Conservation (phyloP, 1,140 invertebrate genomes). For the Drosophila truncata region DNA sequence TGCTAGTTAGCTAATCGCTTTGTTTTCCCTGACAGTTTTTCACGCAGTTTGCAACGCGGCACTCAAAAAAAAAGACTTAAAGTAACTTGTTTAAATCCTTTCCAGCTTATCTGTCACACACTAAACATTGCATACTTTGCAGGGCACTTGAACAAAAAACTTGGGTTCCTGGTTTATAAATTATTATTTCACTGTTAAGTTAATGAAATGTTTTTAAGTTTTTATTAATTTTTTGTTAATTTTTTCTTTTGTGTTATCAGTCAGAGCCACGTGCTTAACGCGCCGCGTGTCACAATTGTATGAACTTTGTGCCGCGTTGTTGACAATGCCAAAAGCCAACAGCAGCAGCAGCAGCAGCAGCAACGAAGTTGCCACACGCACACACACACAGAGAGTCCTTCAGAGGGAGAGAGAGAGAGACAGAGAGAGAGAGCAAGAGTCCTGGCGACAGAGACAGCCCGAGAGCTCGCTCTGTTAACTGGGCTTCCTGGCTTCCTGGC, state of each 20-base stretch:
- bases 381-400: conserved; percentile 38
- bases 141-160: conserved; percentile 27
- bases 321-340: conserved; percentile 74
- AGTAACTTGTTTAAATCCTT: background rate
- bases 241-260: conserved; percentile 60
- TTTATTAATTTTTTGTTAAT: conserved; percentile 4
- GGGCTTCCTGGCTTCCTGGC: conserved; percentile 54
- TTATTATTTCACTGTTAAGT: background rate
- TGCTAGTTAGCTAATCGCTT: conserved; percentile 39
- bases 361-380: conserved; percentile 58
- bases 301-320: conserved; percentile 76
- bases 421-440: conserved; percentile 13
- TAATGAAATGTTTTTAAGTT: background rate
- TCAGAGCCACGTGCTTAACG: conserved; percentile 80
- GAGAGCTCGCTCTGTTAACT: conserved; percentile 62
- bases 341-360: conserved; percentile 43
- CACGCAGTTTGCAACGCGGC: conserved; percentile 12
- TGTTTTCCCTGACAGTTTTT: conserved; percentile 1
- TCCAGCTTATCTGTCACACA: conserved; percentile 8
- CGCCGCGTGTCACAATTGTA: conserved; percentile 82
- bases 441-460: conserved; percentile 8
- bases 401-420: conserved; percentile 3
- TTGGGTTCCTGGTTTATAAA: background rate
- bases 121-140: conserved; percentile 3
- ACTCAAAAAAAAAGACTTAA: conserved; percentile 16